Evolutionary conservation across 2,113 vertebrate genomes (phyloP).

Genomic region (Zosterops japonicus): DNA sequence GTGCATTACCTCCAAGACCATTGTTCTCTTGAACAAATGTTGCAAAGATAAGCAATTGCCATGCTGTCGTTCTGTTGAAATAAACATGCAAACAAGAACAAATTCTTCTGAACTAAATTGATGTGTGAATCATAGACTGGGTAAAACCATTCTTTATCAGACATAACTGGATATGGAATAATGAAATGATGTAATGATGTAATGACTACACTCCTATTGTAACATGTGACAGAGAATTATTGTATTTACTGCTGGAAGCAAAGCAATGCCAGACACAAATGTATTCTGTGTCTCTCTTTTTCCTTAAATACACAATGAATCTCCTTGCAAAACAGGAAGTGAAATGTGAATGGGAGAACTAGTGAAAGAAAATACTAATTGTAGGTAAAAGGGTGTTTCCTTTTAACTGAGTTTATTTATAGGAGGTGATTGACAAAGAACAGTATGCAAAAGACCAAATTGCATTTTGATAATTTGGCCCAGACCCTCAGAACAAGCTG

Average conservation of each 20-base stretch:
- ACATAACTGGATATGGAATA: not conserved
- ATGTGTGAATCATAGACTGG: not conserved
- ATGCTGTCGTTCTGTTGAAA: not conserved
- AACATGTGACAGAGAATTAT: not conserved
- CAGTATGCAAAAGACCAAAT: not conserved
- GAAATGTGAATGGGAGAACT: not conserved
- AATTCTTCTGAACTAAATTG: not conserved
- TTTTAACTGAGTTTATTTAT: not conserved
- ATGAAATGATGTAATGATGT: not conserved
- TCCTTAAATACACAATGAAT: not conserved
- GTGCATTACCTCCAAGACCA: not conserved
- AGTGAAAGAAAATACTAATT: not conserved
- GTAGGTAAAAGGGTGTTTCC: not conserved
- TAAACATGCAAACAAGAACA: not conserved
- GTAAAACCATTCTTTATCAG: not conserved
- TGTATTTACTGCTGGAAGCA: not conserved
- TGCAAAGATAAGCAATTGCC: not conserved
- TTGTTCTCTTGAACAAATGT: not conserved
- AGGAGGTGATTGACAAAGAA: not conserved
- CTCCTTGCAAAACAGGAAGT: not conserved
- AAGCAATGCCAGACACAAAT: not conserved
- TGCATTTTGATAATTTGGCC: not conserved
- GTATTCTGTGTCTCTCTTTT: not conserved
- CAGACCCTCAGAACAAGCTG: not conserved
- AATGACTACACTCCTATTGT: not conserved